A percentile compares a stretch with the other conserved stretches of the same genome.
These are phyloP conservation scores for Anhinga rufa DNA, from an alignment of 2,113 vertebrate species.

Conservation along the genomic window DNA sequence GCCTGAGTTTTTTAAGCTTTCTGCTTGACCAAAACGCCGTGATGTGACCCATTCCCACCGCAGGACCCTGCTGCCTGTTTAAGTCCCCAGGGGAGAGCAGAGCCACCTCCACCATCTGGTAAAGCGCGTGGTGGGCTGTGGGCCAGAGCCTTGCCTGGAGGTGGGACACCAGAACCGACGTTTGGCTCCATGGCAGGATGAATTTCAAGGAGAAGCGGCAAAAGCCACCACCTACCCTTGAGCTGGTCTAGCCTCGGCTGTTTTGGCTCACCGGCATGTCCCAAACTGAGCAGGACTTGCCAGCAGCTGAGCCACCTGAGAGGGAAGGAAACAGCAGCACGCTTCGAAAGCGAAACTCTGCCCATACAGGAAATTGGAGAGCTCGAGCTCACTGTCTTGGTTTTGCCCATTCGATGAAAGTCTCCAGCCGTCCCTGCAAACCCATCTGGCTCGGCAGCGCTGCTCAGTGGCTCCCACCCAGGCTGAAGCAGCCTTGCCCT, in stretches of 20 bases:
- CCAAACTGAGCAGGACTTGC: background rate
- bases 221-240: background rate
- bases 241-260: background rate
- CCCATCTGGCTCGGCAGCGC: background rate
- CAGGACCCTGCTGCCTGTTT: background rate
- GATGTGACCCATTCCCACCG: accelerated
- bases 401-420: accelerated
- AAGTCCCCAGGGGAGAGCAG: background rate
- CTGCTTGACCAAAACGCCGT: no score
- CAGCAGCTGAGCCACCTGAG: background rate
- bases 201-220: background rate
- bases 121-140: background rate
- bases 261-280: background rate
- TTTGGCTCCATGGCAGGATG: background rate
- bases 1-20: background rate
- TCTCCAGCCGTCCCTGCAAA: background rate
- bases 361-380: accelerated
- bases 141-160: background rate
- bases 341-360: background rate
- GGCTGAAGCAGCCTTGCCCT: background rate
- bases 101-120: background rate
- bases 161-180: background rate
- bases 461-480: accelerated
- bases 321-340: background rate
- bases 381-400: background rate